Conservation (phyloP, 2,888 invertebrate species). For the Dugesia japonica region DNA sequence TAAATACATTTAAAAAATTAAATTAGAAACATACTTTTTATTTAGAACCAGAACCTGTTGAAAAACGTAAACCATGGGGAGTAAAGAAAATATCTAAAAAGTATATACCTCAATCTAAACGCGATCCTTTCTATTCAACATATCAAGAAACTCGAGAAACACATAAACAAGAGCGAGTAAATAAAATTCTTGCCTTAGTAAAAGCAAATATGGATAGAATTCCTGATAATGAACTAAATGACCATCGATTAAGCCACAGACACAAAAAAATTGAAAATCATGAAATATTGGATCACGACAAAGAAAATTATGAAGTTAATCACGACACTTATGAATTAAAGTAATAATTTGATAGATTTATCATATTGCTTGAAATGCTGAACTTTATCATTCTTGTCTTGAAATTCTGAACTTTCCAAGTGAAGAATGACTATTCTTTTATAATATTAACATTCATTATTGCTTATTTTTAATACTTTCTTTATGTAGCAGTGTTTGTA, state of each 20-base stretch:
- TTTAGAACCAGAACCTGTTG: not conserved
- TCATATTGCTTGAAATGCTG: no score
- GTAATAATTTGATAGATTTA: no score
- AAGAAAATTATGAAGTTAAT: not conserved
- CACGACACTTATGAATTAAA: not conserved
- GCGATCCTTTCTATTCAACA: not conserved
- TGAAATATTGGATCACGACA: not conserved
- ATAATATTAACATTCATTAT: no score
- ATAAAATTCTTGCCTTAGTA: not conserved
- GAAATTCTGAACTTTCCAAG: no score
- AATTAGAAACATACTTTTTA: not conserved
- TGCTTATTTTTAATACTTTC: no score
- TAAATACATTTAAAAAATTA: not conserved
- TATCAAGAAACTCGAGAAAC: not conserved
- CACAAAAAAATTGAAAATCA: not conserved
- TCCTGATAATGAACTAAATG: not conserved
- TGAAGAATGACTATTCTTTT: no score
- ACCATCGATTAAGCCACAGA: not conserved
- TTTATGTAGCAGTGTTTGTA: no score
- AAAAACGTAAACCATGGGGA: not conserved
- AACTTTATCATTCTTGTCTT: no score
- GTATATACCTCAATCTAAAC: not conserved
- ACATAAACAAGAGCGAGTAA: not conserved
- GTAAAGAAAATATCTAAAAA: not conserved
- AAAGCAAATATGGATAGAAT: conserved; percentile 7